Evolutionary conservation across 1,140 invertebrate genomes (phyloP), one percentile per base, ranked within the genome.

Genomic region (Mya arenaria): DNA sequence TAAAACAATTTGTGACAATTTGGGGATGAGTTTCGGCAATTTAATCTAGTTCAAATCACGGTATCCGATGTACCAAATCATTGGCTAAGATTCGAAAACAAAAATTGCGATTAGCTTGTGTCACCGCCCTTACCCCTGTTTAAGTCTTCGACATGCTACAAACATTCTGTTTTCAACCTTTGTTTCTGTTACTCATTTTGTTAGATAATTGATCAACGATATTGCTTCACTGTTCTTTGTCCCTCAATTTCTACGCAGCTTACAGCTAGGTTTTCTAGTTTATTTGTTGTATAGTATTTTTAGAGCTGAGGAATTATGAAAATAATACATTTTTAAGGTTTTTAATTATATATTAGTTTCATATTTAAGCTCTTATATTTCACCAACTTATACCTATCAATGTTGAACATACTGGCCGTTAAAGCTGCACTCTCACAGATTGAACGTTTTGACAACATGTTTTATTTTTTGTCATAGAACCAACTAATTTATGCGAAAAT

Each of bases 1-100:
- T 63, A 75, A 75, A 63, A 65, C 73, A 75, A 75, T 75, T 75
- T 75, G 73, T 48, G n/a, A 4, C 41, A 75, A n/a, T n/a, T 41
- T 30, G 28, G 30, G 73, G 73, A 75, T 75, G 73, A 75, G 56
- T 48, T 17, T 23, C 41, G 4, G 44, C 62, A 63, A 41, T 75
- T 75, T 75, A 44, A 75, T 75, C 73, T 34, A 36, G n/a, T 36
- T 10, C 41, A 30, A 37, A 74, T 74, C 71, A 25, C 30, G 23
- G 32, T 30, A 28, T 55, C 41, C 19, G 17, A 60, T 32, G 17
- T 37, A 13, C 1, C 3, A 41, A 74, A 74, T 52, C 37, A 60
- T 23, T 62, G 71, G 32, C 28, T 60, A 39, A 52, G 25, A 25
- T 56, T 52, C 25, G 56, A 41, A 62, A 19, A 41, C 5, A 23